These are phyloP conservation scores for Hozukius guyotensis DNA, from an alignment of 2,797 vertebrate species.

Conservation along the genomic window DNA sequence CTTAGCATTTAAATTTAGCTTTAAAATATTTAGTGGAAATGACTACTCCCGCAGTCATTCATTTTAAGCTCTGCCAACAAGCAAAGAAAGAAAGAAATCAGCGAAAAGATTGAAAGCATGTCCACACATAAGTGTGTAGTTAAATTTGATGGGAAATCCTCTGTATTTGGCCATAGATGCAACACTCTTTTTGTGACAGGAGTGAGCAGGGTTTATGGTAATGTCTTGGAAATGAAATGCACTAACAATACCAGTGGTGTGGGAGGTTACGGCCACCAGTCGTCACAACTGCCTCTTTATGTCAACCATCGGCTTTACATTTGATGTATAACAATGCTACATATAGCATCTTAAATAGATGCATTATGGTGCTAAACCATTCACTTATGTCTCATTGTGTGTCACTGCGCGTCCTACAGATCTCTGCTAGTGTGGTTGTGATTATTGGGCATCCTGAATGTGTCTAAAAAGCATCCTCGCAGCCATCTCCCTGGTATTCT, in stretches of 20 bases:
- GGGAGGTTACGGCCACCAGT: not conserved
- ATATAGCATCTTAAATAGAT: conserved; percentile 1
- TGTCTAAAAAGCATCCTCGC: conserved; percentile 43
- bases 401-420: conserved; percentile 7
- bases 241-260: not conserved
- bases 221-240: not conserved
- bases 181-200: not conserved
- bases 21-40: not conserved
- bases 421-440: conserved; percentile 45
- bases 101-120: too few species aligned
- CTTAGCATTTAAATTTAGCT: not conserved
- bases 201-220: not conserved
- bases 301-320: not conserved
- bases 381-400: conserved; percentile 32
- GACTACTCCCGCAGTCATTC: not conserved
- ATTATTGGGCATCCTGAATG: conserved; percentile 50
- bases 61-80: not conserved
- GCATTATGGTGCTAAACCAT: conserved; percentile 5
- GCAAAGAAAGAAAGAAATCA: too few species aligned
- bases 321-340: conserved; percentile 7
- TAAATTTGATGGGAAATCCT: not conserved
- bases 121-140: not conserved
- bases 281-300: not conserved
- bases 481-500: conserved; percentile 36
- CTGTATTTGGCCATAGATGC: not conserved